Evolutionary conservation across 37 sponge, comb jelly and placozoan genomes (phyloP), one percentile per base, ranked within the genome.

Genomic region (Ianthella basta): DNA sequence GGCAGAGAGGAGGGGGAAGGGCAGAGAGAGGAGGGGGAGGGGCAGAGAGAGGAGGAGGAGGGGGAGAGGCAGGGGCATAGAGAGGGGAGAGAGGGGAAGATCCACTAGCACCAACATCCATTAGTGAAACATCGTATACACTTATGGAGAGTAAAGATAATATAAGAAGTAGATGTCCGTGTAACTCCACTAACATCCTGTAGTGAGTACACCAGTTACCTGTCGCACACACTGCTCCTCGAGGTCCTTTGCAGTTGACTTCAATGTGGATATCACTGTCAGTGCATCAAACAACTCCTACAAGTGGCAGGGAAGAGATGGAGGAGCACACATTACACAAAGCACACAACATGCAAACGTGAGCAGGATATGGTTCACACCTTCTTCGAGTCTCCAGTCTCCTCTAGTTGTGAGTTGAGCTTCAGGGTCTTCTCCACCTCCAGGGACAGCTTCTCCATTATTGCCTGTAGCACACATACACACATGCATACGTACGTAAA

Each of bases 361-460:
- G 29, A 6, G 37, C 20, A 70, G 0, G 37, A 70, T 12, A 32
- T 18, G 21, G 72, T 70, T 18, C 72, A 35, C 23, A 88, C 84
- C 82, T 91, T 90, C 56, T 80, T 90, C n/a, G 25, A 40, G 50
- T 80, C 68, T 24, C 89, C 94, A 1, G 54, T 41, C 60, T 91
- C 87, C 59, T 94, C 83, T 0, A 91, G 84, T 39, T 94, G 92
- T 34, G 87, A 67, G 30, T 81, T 86, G 27, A 94, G 83, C 39
- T 74, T 77, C 21, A 80, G 74, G 82, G 54, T 91, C 82, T 86
- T 85, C 68, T 91, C 93, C 39, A 88, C 87, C 64, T 94, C 95
- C 1, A 85, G 35, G 0, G 88, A 82, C 63, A 94, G 59, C 55
- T 89, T 88, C 53, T 91, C 92, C 60, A 86, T 40, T 33, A 83